Conservation (phyloP, 1,140 invertebrate species). For the Pogonomyrmex californicus region DNA sequence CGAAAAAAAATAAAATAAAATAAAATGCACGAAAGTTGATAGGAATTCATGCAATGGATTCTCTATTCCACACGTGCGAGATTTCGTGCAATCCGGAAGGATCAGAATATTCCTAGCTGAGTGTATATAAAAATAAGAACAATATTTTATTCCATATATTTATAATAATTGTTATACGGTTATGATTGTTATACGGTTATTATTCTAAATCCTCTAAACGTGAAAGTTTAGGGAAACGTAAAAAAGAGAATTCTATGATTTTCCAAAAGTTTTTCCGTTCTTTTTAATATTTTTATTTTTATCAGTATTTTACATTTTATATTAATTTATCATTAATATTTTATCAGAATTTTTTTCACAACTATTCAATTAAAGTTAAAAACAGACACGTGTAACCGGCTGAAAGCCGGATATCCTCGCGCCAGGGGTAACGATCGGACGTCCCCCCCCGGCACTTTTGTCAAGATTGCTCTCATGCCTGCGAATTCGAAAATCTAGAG, state of each 20-base stretch:
- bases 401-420: constrained; percentile 19
- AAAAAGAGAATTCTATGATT: background rate
- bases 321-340: too few species aligned
- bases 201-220: too few species aligned
- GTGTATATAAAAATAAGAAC: background rate
- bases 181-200: too few species aligned
- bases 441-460: background rate
- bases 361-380: background rate
- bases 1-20: background rate
- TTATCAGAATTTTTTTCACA: too few species aligned
- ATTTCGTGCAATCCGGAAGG: background rate
- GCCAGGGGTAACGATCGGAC: background rate
- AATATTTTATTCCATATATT: background rate
- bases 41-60: background rate
- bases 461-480: background rate
- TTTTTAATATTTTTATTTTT: background rate
- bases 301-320: too few species aligned
- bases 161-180: too few species aligned
- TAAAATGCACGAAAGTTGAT: background rate
- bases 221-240: background rate
- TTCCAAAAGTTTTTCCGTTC: background rate
- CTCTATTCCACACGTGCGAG: background rate
- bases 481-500: constrained; percentile 66
- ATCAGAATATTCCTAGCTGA: background rate
- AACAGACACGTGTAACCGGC: too few species aligned